Evolutionary conservation across 2,113 vertebrate genomes (phyloP).

Genomic region (Mirounga angustirostris): DNA sequence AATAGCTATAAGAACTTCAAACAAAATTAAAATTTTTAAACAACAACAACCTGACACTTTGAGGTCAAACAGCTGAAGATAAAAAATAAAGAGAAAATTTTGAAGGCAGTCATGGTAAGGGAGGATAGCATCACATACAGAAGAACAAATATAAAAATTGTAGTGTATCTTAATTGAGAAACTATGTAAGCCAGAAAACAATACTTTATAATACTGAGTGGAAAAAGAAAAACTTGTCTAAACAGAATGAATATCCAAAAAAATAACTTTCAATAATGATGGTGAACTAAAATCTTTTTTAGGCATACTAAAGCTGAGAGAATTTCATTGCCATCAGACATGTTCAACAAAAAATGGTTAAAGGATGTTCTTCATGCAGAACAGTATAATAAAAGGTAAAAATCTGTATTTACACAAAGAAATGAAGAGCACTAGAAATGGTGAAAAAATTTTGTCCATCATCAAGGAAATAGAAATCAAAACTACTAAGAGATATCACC

Average conservation of each 20-base stretch:
- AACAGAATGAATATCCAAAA: not conserved
- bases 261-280: not conserved
- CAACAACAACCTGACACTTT: not conserved
- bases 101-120: not conserved
- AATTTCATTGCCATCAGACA: not conserved
- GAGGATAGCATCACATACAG: not conserved
- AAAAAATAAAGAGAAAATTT: not conserved
- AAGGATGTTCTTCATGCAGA: not conserved
- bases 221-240: not conserved
- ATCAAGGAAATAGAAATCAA: not conserved
- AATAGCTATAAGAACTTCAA: not conserved
- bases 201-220: not conserved
- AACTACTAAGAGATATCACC: not conserved
- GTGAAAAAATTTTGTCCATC: not conserved
- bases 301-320: not conserved
- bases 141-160: not conserved
- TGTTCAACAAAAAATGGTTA: not conserved
- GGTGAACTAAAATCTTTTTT: not conserved
- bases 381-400: not conserved
- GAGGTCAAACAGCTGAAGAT: not conserved
- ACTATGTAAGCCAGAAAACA: not conserved
- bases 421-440: not conserved
- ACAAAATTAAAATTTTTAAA: not conserved
- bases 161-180: not conserved
- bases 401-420: not conserved